Evolutionary conservation across 1,140 invertebrate genomes (phyloP).

Genomic region (Solenopsis invicta): DNA sequence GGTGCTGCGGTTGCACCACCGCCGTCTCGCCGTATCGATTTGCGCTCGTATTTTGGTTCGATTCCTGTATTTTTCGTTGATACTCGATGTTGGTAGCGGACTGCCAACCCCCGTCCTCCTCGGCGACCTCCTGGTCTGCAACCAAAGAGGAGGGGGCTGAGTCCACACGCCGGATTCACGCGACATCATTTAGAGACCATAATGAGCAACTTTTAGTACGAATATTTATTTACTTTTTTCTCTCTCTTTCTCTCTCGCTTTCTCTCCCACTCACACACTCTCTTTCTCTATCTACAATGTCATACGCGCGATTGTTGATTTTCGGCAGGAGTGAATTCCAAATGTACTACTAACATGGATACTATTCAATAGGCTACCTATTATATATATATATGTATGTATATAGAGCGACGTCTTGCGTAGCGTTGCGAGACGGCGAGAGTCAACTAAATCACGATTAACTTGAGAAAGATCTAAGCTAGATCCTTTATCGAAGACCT

Average conservation of each 20-base stretch:
- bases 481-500: neutral
- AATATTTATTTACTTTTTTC: constrained; percentile 33
- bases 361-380: neutral
- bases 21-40: constrained; percentile 70
- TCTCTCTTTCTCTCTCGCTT: constrained; percentile 24
- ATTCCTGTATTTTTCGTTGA: constrained; percentile 75
- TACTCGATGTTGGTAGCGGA: constrained; percentile 80
- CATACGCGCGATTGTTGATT: neutral
- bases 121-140: constrained; percentile 87
- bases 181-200: constrained; percentile 64
- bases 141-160: constrained; percentile 88
- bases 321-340: neutral
- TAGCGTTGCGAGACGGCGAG: constrained; percentile 19
- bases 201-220: constrained; percentile 39
- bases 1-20: constrained; percentile 69
- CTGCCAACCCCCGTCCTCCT: constrained; percentile 87
- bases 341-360: neutral
- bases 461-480: neutral
- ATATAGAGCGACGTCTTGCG: constrained; percentile 34
- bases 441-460: neutral
- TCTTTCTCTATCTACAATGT: neutral
- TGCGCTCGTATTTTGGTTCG: constrained; percentile 77
- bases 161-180: constrained; percentile 80
- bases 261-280: neutral
- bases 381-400: no score